A percentile compares a stretch with the other conserved stretches of the same genome.
Evolutionary conservation across 2,797 vertebrate genomes (phyloP).

Genomic region (Hoplostethus mediterraneus): DNA sequence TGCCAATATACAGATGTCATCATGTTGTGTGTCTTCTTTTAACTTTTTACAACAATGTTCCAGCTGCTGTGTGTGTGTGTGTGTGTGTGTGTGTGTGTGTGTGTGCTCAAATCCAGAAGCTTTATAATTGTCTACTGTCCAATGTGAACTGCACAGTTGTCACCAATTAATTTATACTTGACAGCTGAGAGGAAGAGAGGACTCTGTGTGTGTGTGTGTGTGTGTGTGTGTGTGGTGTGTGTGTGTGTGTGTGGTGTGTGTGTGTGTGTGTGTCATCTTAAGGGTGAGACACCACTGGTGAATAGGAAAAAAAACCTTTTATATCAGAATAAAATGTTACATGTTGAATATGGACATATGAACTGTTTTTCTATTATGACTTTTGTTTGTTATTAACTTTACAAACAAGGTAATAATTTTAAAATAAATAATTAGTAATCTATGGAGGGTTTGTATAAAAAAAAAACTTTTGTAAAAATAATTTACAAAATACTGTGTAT

Average conservation of each 20-base stretch:
- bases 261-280: neutral
- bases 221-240: neutral
- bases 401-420: too few relatives aligned
- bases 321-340: too few relatives aligned
- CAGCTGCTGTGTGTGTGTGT: conserved; percentile 15
- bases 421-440: too few relatives aligned
- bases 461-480: too few relatives aligned
- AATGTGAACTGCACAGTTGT: conserved; percentile 27
- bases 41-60: conserved; percentile 9
- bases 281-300: too few relatives aligned
- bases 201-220: neutral
- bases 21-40: conserved; percentile 1
- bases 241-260: neutral
- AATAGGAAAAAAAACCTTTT: too few relatives aligned
- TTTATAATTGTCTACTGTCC: conserved; percentile 27
- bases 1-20: neutral
- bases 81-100: conserved; percentile 7
- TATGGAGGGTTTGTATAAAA: too few relatives aligned
- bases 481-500: too few relatives aligned
- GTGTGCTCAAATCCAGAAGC: neutral
- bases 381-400: too few relatives aligned
- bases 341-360: too few relatives aligned
- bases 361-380: too few relatives aligned
- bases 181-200: conserved; percentile 11
- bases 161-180: conserved; percentile 24